phyloP scores from a whole-genome alignment of 2,113 vertebrate genomes.

The Salvelinus alpinus region DNA sequence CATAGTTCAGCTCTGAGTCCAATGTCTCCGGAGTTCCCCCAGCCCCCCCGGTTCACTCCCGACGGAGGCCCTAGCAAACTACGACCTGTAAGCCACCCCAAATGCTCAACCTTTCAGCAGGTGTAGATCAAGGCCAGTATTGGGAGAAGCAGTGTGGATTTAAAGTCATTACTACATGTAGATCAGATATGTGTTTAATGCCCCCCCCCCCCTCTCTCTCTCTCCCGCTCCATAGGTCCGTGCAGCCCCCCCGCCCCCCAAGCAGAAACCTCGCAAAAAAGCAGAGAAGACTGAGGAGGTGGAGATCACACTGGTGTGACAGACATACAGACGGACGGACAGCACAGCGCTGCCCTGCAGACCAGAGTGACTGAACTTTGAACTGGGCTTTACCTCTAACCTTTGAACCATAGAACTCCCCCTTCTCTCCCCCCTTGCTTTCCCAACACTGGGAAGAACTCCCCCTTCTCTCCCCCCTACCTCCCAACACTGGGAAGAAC shows the following conservation, averaged over 20 bases:
- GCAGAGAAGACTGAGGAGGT: slow-evolving; percentile 94
- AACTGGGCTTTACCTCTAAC: slow-evolving; percentile 11
- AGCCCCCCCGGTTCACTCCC: slow-evolving; percentile 75
- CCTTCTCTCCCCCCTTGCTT: not conserved
- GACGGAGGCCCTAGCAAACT: slow-evolving; percentile 89
- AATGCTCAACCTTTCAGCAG: too few relatives aligned
- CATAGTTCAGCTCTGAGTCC: slow-evolving; percentile 82
- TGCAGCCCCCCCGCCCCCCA: slow-evolving; percentile 93
- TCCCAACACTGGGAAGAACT: too few relatives aligned
- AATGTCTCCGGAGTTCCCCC: slow-evolving; percentile 84
- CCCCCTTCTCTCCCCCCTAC: not conserved
- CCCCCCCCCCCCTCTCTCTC: not conserved
- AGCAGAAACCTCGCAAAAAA: slow-evolving; percentile 83
- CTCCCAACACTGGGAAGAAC: too few relatives aligned
- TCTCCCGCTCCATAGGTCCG: slow-evolving; percentile 79
- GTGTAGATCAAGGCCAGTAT: too few relatives aligned
- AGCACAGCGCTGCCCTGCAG: not conserved
- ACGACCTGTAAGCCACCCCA: slow-evolving; percentile 82
- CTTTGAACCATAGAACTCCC: slow-evolving; percentile 18
- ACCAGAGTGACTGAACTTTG: not conserved
- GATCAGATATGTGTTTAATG: too few relatives aligned
- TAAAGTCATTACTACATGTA: too few relatives aligned
- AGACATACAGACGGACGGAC: slow-evolving; percentile 33
- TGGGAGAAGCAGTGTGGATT: too few relatives aligned
- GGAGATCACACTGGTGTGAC: slow-evolving; percentile 94